phyloP scores from a whole-genome alignment of 2,888 invertebrate genomes.

The Augochlorella aurata region DNA sequence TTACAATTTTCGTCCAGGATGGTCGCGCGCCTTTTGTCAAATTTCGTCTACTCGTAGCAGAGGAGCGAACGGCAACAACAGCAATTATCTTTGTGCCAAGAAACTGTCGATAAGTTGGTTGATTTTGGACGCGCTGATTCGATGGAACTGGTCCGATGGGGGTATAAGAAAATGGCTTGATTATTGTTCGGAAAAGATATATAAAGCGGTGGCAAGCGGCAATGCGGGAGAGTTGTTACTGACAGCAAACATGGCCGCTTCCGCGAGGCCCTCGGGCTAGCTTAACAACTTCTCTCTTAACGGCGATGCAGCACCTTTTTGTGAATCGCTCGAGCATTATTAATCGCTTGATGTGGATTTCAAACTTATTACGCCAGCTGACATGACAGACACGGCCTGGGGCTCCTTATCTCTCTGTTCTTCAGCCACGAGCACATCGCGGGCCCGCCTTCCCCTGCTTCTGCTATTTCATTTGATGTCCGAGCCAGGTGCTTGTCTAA shows the following conservation, averaged over 20 bases:
- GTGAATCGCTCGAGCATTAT: conserved; percentile 78
- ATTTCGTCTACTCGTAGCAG: too few species aligned
- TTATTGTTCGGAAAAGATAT: conserved; percentile 69
- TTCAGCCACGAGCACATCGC: conserved; percentile 44
- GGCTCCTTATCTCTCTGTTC: conserved; percentile 56
- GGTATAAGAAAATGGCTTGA: conserved; percentile 39
- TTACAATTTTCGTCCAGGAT: too few species aligned
- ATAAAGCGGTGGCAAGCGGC: conserved; percentile 54
- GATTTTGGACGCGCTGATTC: conserved; percentile 30
- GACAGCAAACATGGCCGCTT: conserved; percentile 77
- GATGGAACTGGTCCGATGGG: background rate
- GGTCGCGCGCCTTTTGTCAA: too few species aligned
- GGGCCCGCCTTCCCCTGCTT: conserved; percentile 26
- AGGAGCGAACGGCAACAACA: too few species aligned
- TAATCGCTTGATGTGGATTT: conserved; percentile 81
- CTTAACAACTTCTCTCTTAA: conserved; percentile 73
- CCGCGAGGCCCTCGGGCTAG: conserved; percentile 72
- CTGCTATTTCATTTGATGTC: conserved; percentile 71
- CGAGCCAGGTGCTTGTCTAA: conserved; percentile 72
- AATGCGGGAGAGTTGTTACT: conserved; percentile 75
- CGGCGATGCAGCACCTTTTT: conserved; percentile 75
- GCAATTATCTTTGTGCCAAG: too few species aligned
- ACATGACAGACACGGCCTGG: conserved; percentile 74
- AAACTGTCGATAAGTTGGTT: conserved; percentile 56
- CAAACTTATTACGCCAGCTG: conserved; percentile 78